Evolutionary conservation across 2,888 invertebrate species (phyloP).

Genomic region (Heliothis peltigera): DNA sequence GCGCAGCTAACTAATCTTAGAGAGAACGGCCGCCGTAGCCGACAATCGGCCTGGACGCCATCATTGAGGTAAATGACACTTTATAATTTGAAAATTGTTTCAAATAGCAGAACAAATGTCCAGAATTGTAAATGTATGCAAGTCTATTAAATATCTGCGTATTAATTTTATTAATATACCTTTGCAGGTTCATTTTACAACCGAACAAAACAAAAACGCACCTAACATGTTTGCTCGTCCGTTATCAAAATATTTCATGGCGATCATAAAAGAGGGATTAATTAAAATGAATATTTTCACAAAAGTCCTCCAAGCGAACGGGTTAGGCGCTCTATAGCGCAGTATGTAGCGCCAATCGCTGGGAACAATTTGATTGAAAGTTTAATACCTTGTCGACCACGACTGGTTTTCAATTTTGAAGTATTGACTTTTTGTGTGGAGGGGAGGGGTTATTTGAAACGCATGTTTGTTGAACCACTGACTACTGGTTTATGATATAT

Average conservation of each 20-base stretch:
- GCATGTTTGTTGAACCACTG: not conserved
- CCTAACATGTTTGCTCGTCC: not conserved
- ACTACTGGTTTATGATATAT: constrained; percentile 25
- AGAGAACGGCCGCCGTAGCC: no score
- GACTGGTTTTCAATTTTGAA: constrained; percentile 52
- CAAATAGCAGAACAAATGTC: no score
- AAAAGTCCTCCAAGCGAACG: not conserved
- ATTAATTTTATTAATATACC: not conserved
- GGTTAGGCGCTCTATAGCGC: constrained; percentile 19
- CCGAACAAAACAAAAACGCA: constrained; percentile 11
- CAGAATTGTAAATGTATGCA: not conserved
- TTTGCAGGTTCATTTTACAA: not conserved
- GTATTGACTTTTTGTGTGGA: constrained; percentile 53
- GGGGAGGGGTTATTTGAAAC: constrained; percentile 7
- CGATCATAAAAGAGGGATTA: constrained; percentile 56
- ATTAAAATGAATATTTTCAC: constrained; percentile 65
- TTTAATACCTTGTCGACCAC: constrained; percentile 51
- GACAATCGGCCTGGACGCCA: no score
- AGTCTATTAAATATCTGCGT: no score
- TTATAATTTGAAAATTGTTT: no score
- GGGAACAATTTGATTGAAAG: constrained; percentile 58
- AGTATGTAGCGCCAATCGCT: constrained; percentile 29
- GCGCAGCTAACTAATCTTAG: no score
- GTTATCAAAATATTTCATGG: constrained; percentile 50
- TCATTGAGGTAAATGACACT: no score